Evolutionary conservation across 2,888 invertebrate species (phyloP).

Genomic region (Drosophila fulvimacula): DNA sequence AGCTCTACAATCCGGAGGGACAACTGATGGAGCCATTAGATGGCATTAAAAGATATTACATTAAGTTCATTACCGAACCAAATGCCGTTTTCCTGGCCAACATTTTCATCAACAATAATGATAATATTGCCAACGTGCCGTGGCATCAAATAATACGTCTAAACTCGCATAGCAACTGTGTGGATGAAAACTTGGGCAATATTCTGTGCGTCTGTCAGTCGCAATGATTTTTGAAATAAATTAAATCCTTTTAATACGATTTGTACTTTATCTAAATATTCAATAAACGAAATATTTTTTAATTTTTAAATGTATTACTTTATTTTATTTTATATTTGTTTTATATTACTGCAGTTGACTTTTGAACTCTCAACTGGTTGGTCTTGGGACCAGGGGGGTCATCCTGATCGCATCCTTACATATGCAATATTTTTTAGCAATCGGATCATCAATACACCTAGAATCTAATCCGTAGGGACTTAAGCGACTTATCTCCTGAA

Average conservation of each 20-base stretch:
- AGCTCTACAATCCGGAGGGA: conserved; percentile 11
- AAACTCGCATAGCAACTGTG: background rate
- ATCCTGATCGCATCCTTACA: background rate
- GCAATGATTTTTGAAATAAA: background rate
- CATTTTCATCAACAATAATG: background rate
- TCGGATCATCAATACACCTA: background rate
- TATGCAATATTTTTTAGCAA: background rate
- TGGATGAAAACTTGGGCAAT: background rate
- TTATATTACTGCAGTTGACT: no score
- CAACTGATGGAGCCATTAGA: background rate
- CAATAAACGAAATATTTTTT: no score
- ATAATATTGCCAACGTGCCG: background rate
- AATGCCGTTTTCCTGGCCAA: background rate
- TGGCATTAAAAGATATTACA: background rate
- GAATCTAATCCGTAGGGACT: rapidly evolving
- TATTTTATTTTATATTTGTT: no score
- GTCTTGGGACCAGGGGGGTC: no score
- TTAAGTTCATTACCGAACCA: conserved; percentile 8
- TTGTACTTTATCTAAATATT: no score
- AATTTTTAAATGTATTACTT: no score
- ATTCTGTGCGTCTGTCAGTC: conserved; percentile 3
- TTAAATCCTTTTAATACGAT: no score
- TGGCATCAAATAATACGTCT: background rate
- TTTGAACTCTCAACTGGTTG: no score
- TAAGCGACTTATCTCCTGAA: background rate